Evolutionary conservation across 2,797 vertebrate species (phyloP).

Genomic region (Girardinus metallicus): DNA sequence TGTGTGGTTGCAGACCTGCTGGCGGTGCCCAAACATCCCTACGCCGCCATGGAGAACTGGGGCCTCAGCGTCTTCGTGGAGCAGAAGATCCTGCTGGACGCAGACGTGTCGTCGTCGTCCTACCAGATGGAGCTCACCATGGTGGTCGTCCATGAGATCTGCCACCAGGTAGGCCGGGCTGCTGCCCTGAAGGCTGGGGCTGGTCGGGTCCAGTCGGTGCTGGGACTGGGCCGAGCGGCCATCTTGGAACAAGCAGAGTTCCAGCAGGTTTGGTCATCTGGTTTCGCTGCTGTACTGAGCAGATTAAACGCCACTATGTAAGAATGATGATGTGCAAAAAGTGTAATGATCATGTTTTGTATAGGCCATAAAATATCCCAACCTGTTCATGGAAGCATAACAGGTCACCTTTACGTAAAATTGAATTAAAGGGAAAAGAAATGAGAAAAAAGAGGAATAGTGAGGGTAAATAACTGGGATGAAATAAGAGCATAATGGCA

Average conservation of each 20-base stretch:
- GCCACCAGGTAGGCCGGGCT: constrained; percentile 79
- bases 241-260: background rate
- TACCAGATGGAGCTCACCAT: constrained; percentile 98
- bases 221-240: no score
- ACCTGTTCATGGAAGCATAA: no score
- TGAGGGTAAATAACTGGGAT: background rate
- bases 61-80: constrained; percentile 97
- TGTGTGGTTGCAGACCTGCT: constrained; percentile 86
- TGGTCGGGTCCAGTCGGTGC: no score
- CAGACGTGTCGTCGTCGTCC: constrained; percentile 92
- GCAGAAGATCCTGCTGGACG: constrained; percentile 96
- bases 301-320: no score
- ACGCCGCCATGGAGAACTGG: constrained; percentile 99
- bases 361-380: no score
- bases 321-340: no score
- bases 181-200: no score
- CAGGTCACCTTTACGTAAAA: no score
- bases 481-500: background rate
- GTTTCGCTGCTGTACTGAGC: no score
- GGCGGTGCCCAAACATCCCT: constrained; percentile 98
- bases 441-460: background rate
- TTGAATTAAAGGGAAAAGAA: background rate
- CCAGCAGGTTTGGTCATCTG: no score
- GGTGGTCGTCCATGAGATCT: constrained; percentile 98
- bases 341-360: no score